A percentile compares a stretch with the other conserved stretches of the same genome.
Evolutionary conservation across 2,797 vertebrate genomes (phyloP).

Genomic region (Chaetodon trifasciatus): DNA sequence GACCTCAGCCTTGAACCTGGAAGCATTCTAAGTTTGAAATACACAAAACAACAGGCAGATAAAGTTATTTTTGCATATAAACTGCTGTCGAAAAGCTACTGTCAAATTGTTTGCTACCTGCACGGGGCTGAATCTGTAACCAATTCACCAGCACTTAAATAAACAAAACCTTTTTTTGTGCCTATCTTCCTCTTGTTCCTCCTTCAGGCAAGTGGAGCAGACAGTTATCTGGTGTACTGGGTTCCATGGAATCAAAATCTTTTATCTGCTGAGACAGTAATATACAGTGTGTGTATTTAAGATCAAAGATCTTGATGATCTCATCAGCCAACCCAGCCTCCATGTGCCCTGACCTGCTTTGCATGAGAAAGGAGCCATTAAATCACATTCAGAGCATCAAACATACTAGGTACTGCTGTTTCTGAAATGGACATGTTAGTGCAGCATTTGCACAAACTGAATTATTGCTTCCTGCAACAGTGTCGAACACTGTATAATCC

Average conservation of each 20-base stretch:
- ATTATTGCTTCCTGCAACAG: background rate
- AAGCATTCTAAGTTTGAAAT: conserved; percentile 31
- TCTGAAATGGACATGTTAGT: background rate
- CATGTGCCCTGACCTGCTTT: conserved; percentile 4
- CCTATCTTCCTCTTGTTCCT: conserved; percentile 1
- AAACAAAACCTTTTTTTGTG: background rate
- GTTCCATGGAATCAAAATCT: background rate
- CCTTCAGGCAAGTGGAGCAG: conserved; percentile 4
- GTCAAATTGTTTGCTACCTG: conserved; percentile 9
- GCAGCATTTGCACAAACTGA: background rate
- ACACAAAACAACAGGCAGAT: background rate
- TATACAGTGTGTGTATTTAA: background rate
- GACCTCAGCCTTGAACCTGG: conserved; percentile 25
- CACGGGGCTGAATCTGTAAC: background rate
- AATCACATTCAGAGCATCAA: conserved; percentile 16
- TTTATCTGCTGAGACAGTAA: conserved; percentile 1
- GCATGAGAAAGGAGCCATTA: background rate
- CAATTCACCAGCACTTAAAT: background rate
- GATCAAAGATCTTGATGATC: conserved; percentile 16
- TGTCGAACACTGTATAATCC: too few relatives aligned
- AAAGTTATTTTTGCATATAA: conserved; percentile 4
- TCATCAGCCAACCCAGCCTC: background rate
- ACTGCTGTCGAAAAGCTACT: conserved; percentile 9
- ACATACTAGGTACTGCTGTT: background rate
- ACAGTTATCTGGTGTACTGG: conserved; percentile 1